Evolutionary conservation across 2,888 invertebrate genomes (phyloP).

Genomic region (Agonopterix heracliana): DNA sequence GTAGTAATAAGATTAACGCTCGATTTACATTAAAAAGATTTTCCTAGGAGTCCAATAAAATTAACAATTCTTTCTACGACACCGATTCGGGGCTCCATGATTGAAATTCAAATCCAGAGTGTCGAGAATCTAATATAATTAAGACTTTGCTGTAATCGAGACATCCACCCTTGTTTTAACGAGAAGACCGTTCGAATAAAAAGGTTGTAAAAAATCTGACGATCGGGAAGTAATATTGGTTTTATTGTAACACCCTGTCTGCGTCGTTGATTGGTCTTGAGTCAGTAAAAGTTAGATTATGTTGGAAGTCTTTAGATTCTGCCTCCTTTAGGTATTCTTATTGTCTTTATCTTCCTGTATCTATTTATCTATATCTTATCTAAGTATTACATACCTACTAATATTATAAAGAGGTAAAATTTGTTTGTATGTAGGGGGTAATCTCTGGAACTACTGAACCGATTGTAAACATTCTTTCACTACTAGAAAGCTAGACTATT

Average conservation of each 20-base stretch:
- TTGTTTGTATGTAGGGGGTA: no score
- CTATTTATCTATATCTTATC: no score
- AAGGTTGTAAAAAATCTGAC: constrained; percentile 1
- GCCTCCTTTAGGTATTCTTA: no score
- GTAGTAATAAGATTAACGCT: constrained; percentile 29
- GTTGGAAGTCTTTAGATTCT: not conserved
- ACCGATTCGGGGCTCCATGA: constrained; percentile 42
- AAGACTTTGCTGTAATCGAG: constrained; percentile 61
- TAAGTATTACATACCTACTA: no score
- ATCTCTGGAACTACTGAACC: no score
- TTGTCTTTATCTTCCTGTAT: no score
- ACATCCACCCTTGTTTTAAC: constrained; percentile 24
- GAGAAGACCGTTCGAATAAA: not conserved
- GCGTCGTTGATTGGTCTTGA: not conserved
- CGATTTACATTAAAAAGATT: constrained; percentile 55
- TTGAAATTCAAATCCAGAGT: constrained; percentile 69
- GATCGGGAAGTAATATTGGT: not conserved
- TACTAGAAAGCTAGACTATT: no score
- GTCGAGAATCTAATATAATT: constrained; percentile 65
- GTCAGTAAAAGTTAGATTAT: not conserved
- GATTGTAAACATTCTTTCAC: no score
- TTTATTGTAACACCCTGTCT: not conserved
- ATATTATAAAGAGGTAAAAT: no score
- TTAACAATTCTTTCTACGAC: constrained; percentile 56
- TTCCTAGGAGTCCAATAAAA: constrained; percentile 53